A percentile compares a stretch with the other conserved stretches of the same genome.
Conservation (phyloP, 2,113 vertebrate species). For the Phyllostomus discolor region DNA sequence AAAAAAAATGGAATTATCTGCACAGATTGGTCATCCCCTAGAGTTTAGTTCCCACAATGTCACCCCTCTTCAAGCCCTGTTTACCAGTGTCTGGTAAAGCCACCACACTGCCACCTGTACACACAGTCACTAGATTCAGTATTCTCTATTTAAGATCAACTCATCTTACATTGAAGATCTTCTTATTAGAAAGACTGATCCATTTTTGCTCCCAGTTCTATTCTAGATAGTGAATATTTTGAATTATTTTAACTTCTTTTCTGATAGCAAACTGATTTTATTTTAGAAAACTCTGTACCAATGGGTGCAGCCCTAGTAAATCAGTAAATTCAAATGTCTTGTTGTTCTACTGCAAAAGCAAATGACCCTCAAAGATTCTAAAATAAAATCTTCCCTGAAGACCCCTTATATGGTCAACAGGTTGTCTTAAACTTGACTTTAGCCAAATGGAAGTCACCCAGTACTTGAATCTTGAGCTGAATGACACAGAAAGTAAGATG, state of each 20-base stretch:
- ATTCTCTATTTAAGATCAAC: not conserved
- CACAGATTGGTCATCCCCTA: not conserved
- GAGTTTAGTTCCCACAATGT: not conserved
- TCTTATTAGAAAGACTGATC: not conserved
- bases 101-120: not conserved
- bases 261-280: not conserved
- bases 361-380: not conserved
- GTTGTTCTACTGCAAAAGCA: not conserved
- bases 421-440: not conserved
- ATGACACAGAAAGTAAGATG: not conserved
- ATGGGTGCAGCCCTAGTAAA: not conserved
- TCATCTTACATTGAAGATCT: not conserved
- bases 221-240: not conserved
- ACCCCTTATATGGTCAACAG: not conserved
- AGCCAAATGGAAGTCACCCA: not conserved
- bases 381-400: not conserved
- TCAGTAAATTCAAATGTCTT: not conserved
- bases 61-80: not conserved
- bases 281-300: not conserved
- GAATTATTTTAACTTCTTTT: not conserved
- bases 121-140: not conserved
- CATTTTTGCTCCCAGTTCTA: not conserved
- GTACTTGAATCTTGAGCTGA: not conserved
- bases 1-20: not conserved
- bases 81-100: not conserved